Conservation (phyloP, 2,113 vertebrate genomes). For the Phainopepla nitens region DNA sequence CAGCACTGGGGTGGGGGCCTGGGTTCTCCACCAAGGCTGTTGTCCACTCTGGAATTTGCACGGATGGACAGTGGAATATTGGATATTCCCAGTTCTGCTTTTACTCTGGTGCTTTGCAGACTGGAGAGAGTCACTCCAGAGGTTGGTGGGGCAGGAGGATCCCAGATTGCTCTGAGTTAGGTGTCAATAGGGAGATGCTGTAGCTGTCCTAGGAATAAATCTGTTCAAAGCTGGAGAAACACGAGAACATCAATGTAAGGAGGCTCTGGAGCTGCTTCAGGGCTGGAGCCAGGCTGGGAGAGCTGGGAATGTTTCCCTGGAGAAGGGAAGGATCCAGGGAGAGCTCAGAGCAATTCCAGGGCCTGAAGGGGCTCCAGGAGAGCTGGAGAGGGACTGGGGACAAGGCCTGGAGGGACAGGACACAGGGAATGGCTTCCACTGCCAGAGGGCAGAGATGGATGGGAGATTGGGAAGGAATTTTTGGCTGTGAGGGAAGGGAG, state of each 20-base stretch:
- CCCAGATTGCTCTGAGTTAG: rapidly evolving
- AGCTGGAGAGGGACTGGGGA: neutral
- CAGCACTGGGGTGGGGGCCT: neutral
- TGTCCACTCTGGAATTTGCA: rapidly evolving
- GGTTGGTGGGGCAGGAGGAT: neutral
- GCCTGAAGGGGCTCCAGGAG: neutral
- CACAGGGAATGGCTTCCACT: neutral
- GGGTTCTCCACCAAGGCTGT: rapidly evolving
- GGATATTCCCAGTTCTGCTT: neutral
- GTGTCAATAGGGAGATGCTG: neutral
- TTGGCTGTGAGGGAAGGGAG: too few species aligned
- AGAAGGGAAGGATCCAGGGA: neutral
- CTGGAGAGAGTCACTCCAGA: too few species aligned
- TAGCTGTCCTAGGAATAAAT: neutral
- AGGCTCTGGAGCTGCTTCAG: rapidly evolving
- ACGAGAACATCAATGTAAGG: neutral
- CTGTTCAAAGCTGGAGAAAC: neutral
- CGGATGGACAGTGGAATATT: rapidly evolving
- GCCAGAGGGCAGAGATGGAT: neutral
- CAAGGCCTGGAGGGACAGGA: neutral
- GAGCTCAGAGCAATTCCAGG: neutral
- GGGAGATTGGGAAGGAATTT: neutral
- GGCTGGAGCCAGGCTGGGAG: neutral
- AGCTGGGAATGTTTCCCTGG: neutral
- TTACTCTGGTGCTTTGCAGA: rapidly evolving